These are phyloP conservation scores for Agrotis ipsilon DNA, from an alignment of 2,888 invertebrate species.

Conservation along the genomic window DNA sequence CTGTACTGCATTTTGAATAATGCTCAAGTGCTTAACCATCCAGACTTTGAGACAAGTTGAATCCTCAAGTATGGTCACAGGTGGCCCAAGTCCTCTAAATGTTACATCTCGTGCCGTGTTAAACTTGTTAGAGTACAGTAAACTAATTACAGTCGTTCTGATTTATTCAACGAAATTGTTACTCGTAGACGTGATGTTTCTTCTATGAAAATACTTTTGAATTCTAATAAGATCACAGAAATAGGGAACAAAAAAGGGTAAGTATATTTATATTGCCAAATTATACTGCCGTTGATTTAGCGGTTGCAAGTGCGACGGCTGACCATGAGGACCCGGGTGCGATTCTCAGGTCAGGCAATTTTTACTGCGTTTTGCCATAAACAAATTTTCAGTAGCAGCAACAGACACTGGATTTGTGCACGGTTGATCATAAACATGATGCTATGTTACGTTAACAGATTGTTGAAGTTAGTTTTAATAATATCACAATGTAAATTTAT, in stretches of 20 bases:
- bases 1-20: slow-evolving; percentile 28
- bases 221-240: no score
- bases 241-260: neutral
- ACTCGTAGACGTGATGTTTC: neutral
- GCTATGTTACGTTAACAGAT: no score
- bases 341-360: no score
- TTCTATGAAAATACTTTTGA: neutral
- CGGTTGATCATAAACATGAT: no score
- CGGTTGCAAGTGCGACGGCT: no score
- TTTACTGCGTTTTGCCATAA: no score
- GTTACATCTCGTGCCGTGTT: slow-evolving; percentile 17
- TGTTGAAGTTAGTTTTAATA: neutral
- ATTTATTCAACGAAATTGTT: slow-evolving; percentile 1
- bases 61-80: slow-evolving; percentile 11
- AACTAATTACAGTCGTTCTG: slow-evolving; percentile 16
- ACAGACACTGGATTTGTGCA: no score
- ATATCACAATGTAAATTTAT: neutral
- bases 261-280: no score
- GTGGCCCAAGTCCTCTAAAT: slow-evolving; percentile 19
- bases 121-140: slow-evolving; percentile 11
- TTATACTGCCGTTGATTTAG: no score
- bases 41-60: slow-evolving; percentile 9
- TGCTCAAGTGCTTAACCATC: slow-evolving; percentile 6
- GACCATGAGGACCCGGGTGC: no score
- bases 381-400: no score